phyloP scores from a whole-genome alignment of 2,113 vertebrate genomes.

The Pantherophis guttatus region DNA sequence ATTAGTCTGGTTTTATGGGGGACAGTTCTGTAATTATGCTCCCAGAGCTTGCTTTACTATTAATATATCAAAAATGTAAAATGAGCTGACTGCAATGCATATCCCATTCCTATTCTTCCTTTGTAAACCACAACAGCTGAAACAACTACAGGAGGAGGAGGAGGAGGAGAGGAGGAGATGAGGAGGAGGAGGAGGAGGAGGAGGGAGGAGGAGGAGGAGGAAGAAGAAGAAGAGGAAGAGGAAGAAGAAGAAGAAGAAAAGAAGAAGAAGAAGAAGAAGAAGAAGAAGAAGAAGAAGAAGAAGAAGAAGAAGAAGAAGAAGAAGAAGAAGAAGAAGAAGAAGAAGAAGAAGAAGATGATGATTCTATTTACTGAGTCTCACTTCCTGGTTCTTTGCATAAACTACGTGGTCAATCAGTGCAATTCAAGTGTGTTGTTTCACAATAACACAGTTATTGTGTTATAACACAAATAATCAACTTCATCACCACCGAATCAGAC shows the following conservation, averaged over 20 bases:
- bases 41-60: background rate
- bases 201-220: too few relatives aligned
- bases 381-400: slow-evolving; percentile 63
- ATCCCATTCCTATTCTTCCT: slow-evolving; percentile 43
- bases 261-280: too few relatives aligned
- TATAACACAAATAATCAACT: slow-evolving; percentile 55
- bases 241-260: too few relatives aligned
- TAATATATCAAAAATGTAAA: background rate
- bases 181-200: too few relatives aligned
- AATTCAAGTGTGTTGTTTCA: slow-evolving; percentile 50
- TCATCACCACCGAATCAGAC: slow-evolving; percentile 52
- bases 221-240: too few relatives aligned
- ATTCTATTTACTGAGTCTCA: slow-evolving; percentile 47
- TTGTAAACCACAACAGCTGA: slow-evolving; percentile 57
- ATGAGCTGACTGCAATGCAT: background rate
- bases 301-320: too few relatives aligned
- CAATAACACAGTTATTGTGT: slow-evolving; percentile 32
- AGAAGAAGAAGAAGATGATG: background rate
- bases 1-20: background rate
- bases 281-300: too few relatives aligned
- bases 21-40: slow-evolving; percentile 14
- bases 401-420: slow-evolving; percentile 59
- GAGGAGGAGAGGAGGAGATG: too few relatives aligned
- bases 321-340: too few relatives aligned
- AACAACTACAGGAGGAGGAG: background rate